Percentiles rank a stretch among this genome's conserved stretches.
These are phyloP conservation scores for Lordiphosa stackelbergi DNA, from an alignment of 1,140 invertebrate species.

Conservation along the genomic window DNA sequence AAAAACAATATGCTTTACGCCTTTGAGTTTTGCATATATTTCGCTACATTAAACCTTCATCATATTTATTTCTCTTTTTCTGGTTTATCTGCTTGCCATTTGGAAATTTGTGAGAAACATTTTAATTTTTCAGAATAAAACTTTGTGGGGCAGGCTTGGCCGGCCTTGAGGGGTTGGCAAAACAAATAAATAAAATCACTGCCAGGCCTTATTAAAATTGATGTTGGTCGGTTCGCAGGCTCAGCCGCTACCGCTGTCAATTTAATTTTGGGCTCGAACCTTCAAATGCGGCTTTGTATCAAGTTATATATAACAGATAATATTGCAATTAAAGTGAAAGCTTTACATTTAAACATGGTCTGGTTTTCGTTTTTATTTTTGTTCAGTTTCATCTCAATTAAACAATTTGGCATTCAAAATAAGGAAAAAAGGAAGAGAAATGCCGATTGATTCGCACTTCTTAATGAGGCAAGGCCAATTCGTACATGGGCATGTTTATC, in stretches of 20 bases:
- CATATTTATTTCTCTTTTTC: too few relatives aligned
- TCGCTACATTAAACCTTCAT: too few relatives aligned
- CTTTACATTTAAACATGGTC: constrained; percentile 33
- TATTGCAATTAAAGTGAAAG: constrained; percentile 69
- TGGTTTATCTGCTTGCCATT: background rate
- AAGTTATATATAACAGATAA: constrained; percentile 34
- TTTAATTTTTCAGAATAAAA: constrained; percentile 51
- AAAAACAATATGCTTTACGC: too few relatives aligned
- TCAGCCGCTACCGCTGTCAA: constrained; percentile 57
- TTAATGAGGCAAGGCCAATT: constrained; percentile 41
- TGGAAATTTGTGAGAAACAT: constrained; percentile 30
- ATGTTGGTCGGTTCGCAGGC: constrained; percentile 33
- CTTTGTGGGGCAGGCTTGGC: constrained; percentile 18
- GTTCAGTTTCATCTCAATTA: constrained; percentile 53
- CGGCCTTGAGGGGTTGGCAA: constrained; percentile 6
- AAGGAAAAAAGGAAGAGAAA: constrained; percentile 10
- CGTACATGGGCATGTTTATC: constrained; percentile 18
- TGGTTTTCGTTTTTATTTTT: constrained; percentile 1
- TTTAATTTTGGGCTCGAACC: constrained; percentile 28
- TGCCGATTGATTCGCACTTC: constrained; percentile 53
- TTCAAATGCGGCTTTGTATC: constrained; percentile 24
- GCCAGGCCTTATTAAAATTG: constrained; percentile 52
- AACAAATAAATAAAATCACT: constrained; percentile 37
- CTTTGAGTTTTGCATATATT: too few relatives aligned
- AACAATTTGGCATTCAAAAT: constrained; percentile 41